Evolutionary conservation across 92 coral and sea anemone genomes (phyloP).

Genomic region (Virgularia gustaviana): DNA sequence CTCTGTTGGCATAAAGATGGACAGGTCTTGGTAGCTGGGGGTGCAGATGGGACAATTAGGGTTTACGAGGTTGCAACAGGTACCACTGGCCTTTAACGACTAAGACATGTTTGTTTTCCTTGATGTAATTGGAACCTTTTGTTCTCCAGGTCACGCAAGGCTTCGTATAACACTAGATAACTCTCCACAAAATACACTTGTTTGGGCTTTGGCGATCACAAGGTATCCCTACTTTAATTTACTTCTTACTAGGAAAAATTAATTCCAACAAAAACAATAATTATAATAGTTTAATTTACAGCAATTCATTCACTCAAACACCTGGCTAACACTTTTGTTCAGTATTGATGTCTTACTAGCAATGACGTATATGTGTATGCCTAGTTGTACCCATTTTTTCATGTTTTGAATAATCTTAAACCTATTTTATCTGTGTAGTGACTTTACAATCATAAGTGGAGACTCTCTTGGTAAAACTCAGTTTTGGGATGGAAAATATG

Average conservation of each 20-base stretch:
- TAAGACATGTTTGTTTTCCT: conserved; percentile 15
- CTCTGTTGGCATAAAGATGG: conserved; percentile 82
- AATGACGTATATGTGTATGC: background rate
- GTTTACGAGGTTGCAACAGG: conserved; percentile 66
- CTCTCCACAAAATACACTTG: conserved; percentile 62
- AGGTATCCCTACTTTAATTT: too few relatives aligned
- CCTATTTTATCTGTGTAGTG: conserved; percentile 41
- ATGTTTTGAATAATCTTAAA: background rate
- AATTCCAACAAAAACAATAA: too few relatives aligned
- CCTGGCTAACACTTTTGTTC: too few relatives aligned
- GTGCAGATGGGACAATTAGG: conserved; percentile 86
- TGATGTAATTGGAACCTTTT: background rate
- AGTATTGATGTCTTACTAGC: too few relatives aligned
- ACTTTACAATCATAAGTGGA: conserved; percentile 86
- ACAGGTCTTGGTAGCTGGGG: conserved; percentile 68
- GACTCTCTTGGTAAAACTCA: conserved; percentile 98
- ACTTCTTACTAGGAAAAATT: too few relatives aligned
- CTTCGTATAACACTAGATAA: conserved; percentile 87
- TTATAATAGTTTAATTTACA: too few relatives aligned
- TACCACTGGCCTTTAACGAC: conserved; percentile 42
- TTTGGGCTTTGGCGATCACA: conserved; percentile 77
- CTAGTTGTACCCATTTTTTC: background rate
- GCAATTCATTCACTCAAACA: too few relatives aligned
- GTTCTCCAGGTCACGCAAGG: conserved; percentile 64
- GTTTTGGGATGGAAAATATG: conserved; percentile 92